Conservation (phyloP, 2,797 vertebrate species). For the Naso thynnoides region DNA sequence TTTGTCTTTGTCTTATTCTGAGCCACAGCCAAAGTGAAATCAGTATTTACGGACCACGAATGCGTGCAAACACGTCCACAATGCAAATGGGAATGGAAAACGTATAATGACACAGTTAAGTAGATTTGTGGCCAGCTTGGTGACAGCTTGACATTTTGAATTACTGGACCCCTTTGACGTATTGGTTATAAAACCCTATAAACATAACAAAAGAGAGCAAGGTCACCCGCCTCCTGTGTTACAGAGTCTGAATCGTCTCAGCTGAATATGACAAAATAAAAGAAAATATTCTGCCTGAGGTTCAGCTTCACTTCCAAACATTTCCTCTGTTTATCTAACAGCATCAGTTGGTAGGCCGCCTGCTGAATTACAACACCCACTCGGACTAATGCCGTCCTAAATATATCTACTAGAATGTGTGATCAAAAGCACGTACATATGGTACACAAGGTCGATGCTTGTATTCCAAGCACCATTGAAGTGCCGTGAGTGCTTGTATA, state of each 20-base stretch:
- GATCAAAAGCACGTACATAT: background rate
- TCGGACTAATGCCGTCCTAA: background rate
- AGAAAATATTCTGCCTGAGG: background rate
- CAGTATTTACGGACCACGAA: background rate
- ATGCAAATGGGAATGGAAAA: constrained; percentile 14
- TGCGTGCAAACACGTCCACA: constrained; percentile 27
- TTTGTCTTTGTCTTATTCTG: constrained; percentile 4
- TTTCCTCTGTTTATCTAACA: background rate
- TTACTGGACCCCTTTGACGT: constrained; percentile 20
- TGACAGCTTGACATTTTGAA: constrained; percentile 48
- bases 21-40: background rate
- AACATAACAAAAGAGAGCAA: background rate
- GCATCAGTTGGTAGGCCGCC: background rate
- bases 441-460: constrained; percentile 7
- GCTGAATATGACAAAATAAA: constrained; percentile 6
- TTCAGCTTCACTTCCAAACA: constrained; percentile 7
- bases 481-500: constrained; percentile 44
- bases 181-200: background rate
- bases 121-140: background rate
- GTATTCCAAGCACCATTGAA: constrained; percentile 30
- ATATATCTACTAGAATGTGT: background rate
- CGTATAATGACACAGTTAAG: constrained; percentile 21
- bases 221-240: background rate
- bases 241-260: background rate
- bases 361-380: constrained; percentile 20